Percentiles rank a stretch among this genome's conserved stretches.
Conservation (phyloP, 2,113 vertebrate genomes). For the Uropsilus gracilis region DNA sequence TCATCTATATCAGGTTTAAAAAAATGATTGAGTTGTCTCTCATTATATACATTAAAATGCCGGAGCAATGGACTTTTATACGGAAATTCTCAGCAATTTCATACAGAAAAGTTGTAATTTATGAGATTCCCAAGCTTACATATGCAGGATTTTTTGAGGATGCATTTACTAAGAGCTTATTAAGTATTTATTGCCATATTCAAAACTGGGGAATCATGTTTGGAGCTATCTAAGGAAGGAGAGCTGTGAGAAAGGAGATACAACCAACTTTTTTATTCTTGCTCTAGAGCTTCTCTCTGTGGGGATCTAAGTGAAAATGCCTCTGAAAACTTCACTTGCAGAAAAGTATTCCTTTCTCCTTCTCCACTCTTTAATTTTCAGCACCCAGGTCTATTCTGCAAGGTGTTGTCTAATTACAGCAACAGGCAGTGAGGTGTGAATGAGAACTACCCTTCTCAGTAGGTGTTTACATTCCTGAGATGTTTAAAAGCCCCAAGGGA, state of each 20-base stretch:
- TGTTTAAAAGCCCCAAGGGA: background rate
- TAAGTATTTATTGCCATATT: background rate
- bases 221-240: background rate
- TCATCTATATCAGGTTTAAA: background rate
- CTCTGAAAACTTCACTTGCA: background rate
- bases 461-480: conserved; percentile 32
- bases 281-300: background rate
- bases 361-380: background rate
- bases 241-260: background rate
- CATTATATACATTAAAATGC: too few species aligned
- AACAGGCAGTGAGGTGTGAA: background rate
- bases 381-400: background rate
- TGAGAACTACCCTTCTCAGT: background rate
- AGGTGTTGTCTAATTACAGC: conserved; percentile 20
- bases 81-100: background rate
- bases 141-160: background rate
- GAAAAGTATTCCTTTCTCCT: background rate
- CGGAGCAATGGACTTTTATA: background rate
- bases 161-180: background rate
- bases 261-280: background rate
- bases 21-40: background rate
- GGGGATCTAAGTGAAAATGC: too few species aligned
- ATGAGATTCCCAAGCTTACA: background rate
- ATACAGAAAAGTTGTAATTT: background rate
- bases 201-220: background rate